These are phyloP conservation scores for Cryptotis parvus DNA, from an alignment of 2,113 vertebrate species.

Conservation along the genomic window DNA sequence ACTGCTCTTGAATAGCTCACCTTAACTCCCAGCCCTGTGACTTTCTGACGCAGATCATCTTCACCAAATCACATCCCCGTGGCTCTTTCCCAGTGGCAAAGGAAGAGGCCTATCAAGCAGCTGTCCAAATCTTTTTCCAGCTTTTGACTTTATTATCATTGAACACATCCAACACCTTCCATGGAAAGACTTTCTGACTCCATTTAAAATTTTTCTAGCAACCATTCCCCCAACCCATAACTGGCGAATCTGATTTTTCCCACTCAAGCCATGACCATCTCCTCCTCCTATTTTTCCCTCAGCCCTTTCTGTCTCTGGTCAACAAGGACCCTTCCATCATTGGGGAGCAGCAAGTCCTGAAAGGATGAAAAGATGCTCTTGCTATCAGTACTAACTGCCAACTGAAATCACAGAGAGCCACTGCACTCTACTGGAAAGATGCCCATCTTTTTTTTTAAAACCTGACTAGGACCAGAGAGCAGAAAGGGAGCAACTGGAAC, in stretches of 20 bases:
- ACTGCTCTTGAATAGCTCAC: neutral
- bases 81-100: neutral
- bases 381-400: neutral
- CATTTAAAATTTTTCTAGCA: neutral
- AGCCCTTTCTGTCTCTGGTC: neutral
- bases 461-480: neutral
- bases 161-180: neutral
- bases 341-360: neutral
- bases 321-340: neutral
- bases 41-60: neutral
- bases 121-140: no score
- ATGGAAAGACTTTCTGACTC: neutral
- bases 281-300: neutral
- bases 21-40: neutral
- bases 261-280: neutral
- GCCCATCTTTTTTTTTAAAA: neutral
- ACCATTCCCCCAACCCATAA: neutral
- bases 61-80: neutral
- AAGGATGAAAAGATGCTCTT: conserved; percentile 19
- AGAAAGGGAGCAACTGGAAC: neutral
- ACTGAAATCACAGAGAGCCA: conserved; percentile 22
- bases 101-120: neutral
- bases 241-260: neutral
- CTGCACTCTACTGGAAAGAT: neutral
- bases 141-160: neutral